These are phyloP conservation scores for Priocnemis perturbator DNA, from an alignment of 2,888 invertebrate genomes.

Conservation along the genomic window DNA sequence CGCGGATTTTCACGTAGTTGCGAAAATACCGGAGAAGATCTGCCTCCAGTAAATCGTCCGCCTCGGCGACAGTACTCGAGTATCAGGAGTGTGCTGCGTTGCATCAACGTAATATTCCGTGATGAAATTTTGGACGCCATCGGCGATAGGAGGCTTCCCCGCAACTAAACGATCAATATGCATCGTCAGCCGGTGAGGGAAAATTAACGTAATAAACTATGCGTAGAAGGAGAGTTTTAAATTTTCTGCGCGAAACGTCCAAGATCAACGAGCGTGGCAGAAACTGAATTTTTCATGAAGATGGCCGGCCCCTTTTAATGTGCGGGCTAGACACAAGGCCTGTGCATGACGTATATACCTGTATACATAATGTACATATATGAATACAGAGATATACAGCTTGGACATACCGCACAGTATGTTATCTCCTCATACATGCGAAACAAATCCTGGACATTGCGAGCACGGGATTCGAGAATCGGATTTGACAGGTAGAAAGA, in stretches of 20 bases:
- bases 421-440: slow-evolving; percentile 45
- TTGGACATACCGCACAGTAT: slow-evolving; percentile 13
- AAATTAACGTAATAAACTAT: too few relatives aligned
- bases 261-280: slow-evolving; percentile 21
- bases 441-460: slow-evolving; percentile 31
- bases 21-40: background rate
- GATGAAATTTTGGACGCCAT: too few relatives aligned
- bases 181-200: too few relatives aligned
- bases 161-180: too few relatives aligned
- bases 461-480: slow-evolving; percentile 23
- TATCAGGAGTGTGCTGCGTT: too few relatives aligned
- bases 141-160: too few relatives aligned
- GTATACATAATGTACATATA: slow-evolving; percentile 48
- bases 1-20: background rate
- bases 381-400: slow-evolving; percentile 35
- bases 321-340: background rate
- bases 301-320: slow-evolving; percentile 53
- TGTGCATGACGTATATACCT: slow-evolving; percentile 11
- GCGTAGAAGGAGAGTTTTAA: too few relatives aligned
- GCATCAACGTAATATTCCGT: too few relatives aligned
- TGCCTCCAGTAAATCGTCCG: background rate
- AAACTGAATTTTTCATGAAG: slow-evolving; percentile 56
- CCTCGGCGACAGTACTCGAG: background rate
- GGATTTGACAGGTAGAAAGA: too few relatives aligned
- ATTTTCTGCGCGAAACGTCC: background rate